Base-by-base conservation (phyloP, 2,888 invertebrate genomes). In the Agrilus biguttatus region DNA sequence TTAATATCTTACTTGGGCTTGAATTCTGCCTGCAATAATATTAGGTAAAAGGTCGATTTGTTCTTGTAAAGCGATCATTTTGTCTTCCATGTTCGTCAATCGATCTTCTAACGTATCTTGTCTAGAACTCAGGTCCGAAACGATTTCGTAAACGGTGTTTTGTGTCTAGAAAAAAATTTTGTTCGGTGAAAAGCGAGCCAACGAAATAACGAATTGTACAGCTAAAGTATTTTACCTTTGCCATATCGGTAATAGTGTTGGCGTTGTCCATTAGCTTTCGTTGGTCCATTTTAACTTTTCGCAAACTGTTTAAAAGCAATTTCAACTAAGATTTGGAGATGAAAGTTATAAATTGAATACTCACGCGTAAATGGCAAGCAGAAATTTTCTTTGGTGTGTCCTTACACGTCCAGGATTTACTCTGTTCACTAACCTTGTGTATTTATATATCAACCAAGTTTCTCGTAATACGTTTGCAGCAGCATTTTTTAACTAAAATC, bases 271-370 rank as follows among this genome's bases (percentile, higher is more conserved):
- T 92, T 57, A 98, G 72, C 73, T 98, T 98, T 66, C 98, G 78
- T 75, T 98, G 97, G 75, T 97, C 97, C 90, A 97, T 93, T 76
- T 98, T 98, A 49, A 98, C 96, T 77, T 97, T 93, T 63, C 98
- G 78, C 70, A 98, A 81, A 67, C 97, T 97, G 67, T 10, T 23
- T 23, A 2, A 48, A 72, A 73, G 50, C 52, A 48, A 45, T 41
- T 35, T 4, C 8, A n/a, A 13, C 28, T 13, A 32, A 23, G 19
- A 2, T 7, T 19, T 39, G 2, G 21, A 32, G 17, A 40, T 33
- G 4, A 19, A 19, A 38, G 13, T 14, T 12, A 38, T 10, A 8
- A n/a, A 39, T 39, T 12, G 21, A 42, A 40, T 56, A 80, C 85
- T 82, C 76, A 97, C 97, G 93, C 91, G 73, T 98, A 97, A 69